Evolutionary conservation across 2,888 invertebrate genomes (phyloP).

Genomic region (Lobophora halterata): DNA sequence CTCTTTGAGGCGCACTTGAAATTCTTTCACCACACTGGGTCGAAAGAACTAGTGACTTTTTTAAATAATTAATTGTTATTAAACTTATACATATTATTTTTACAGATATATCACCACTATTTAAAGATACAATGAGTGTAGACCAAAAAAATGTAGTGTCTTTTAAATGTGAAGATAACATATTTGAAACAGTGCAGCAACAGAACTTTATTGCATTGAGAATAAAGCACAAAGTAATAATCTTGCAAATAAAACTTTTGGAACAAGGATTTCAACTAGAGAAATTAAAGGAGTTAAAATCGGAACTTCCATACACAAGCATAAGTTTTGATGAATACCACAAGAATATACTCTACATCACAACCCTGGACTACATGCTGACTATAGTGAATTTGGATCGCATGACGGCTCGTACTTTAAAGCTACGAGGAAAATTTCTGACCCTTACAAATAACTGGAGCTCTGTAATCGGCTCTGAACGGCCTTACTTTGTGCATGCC

Average conservation of each 20-base stretch:
- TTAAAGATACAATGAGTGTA: constrained; percentile 41
- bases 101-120: constrained; percentile 58
- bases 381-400: constrained; percentile 65
- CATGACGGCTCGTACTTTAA: constrained; percentile 52
- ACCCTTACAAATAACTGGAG: constrained; percentile 63
- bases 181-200: constrained; percentile 62
- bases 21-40: too few relatives aligned
- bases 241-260: constrained; percentile 49
- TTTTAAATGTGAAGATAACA: constrained; percentile 54
- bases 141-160: constrained; percentile 38
- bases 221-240: constrained; percentile 56
- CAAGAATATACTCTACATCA: constrained; percentile 63
- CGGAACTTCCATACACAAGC: constrained; percentile 59
- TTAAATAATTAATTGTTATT: background rate
- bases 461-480: constrained; percentile 55
- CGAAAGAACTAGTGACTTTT: background rate
- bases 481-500: constrained; percentile 55
- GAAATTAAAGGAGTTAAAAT: constrained; percentile 53
- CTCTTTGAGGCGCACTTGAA: too few relatives aligned
- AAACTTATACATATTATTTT: constrained; percentile 29
- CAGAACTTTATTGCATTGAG: constrained; percentile 59
- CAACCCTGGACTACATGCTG: constrained; percentile 52
- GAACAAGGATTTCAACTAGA: constrained; percentile 44
- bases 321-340: constrained; percentile 65
- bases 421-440: constrained; percentile 43